phyloP scores from a whole-genome alignment of 2,888 invertebrate genomes.

The Cartodere bifasciata region DNA sequence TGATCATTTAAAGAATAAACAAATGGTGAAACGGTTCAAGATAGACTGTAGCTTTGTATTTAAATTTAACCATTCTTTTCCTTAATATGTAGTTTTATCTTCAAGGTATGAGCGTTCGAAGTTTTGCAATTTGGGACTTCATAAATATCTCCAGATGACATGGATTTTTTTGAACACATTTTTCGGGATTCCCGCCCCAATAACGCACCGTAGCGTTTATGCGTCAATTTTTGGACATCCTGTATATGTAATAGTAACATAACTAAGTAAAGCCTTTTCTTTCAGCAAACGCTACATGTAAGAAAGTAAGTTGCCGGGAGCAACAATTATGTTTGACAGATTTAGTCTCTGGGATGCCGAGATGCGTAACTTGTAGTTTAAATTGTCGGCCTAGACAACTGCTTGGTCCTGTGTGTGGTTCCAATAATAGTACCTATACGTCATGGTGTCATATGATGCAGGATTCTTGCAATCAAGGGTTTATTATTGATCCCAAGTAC shows the following conservation, averaged over 20 bases:
- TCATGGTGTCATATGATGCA: slow-evolving; percentile 71
- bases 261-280: slow-evolving; percentile 16
- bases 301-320: slow-evolving; percentile 50
- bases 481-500: slow-evolving; percentile 56
- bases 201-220: no score
- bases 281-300: slow-evolving; percentile 54
- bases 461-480: slow-evolving; percentile 61
- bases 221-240: no score
- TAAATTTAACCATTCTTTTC: no score
- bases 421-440: slow-evolving; percentile 60
- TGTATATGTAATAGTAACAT: no score
- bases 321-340: slow-evolving; percentile 58
- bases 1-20: no score
- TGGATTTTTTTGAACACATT: no score
- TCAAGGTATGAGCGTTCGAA: no score
- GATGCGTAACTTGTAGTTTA: slow-evolving; percentile 58
- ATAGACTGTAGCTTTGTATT: no score
- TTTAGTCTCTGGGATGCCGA: slow-evolving; percentile 47
- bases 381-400: slow-evolving; percentile 44
- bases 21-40: no score
- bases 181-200: background rate
- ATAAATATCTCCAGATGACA: no score
- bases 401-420: slow-evolving; percentile 49
- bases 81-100: no score
- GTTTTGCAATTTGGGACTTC: no score